phyloP scores from a whole-genome alignment of 2,797 vertebrate species.

The Microctenopoma steveboyesi region DNA sequence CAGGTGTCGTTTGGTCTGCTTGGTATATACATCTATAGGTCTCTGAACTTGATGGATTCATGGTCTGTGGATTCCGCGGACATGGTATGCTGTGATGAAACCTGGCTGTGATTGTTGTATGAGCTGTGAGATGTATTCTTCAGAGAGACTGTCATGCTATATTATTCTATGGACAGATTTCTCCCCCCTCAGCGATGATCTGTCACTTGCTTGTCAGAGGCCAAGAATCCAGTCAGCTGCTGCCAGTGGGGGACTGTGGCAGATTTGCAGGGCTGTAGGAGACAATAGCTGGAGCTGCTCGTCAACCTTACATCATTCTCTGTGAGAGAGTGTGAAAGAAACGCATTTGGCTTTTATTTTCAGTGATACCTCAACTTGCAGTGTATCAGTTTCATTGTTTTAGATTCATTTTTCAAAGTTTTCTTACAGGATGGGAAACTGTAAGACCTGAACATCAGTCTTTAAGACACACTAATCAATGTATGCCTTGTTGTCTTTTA shows the following conservation, averaged over 20 bases:
- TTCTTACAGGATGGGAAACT: slow-evolving; percentile 21
- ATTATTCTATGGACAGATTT: slow-evolving; percentile 65
- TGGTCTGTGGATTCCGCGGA: slow-evolving; percentile 5
- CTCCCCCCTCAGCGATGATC: slow-evolving; percentile 54
- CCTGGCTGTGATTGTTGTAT: slow-evolving; percentile 41
- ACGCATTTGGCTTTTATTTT: slow-evolving; percentile 50
- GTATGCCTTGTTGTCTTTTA: slow-evolving; percentile 1
- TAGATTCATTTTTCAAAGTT: slow-evolving; percentile 41
- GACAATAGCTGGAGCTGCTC: slow-evolving; percentile 62
- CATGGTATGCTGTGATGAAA: slow-evolving; percentile 30
- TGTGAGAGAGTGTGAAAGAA: slow-evolving; percentile 43
- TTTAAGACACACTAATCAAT: not conserved
- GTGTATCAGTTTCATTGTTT: slow-evolving; percentile 46
- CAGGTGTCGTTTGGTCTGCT: slow-evolving; percentile 21
- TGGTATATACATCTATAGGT: not conserved
- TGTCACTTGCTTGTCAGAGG: slow-evolving; percentile 68
- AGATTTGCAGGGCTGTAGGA: slow-evolving; percentile 69
- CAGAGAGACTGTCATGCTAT: slow-evolving; percentile 55
- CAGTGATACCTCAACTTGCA: slow-evolving; percentile 34
- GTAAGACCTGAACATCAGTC: slow-evolving; percentile 12
- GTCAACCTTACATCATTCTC: slow-evolving; percentile 61
- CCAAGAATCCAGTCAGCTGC: slow-evolving; percentile 58
- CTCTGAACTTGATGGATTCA: slow-evolving; percentile 21
- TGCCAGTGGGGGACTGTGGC: slow-evolving; percentile 52
- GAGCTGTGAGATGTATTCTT: slow-evolving; percentile 45